These are phyloP conservation scores for Lagenorhynchus albirostris DNA, from an alignment of 2,113 vertebrate species.

Conservation along the genomic window DNA sequence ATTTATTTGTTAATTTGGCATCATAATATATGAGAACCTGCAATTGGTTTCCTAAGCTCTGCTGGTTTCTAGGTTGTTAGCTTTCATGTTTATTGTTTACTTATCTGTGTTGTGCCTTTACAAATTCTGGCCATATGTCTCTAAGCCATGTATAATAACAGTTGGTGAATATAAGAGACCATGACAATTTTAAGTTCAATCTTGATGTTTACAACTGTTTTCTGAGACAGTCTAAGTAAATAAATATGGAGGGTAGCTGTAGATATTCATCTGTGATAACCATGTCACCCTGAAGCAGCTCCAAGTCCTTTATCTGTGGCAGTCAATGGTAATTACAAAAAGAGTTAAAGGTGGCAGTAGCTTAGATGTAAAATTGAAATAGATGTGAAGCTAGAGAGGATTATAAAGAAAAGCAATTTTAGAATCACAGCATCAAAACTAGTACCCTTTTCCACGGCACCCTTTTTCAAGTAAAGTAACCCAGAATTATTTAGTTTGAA, in stretches of 20 bases:
- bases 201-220: background rate
- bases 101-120: background rate
- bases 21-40: background rate
- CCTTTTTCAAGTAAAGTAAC: background rate
- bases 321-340: background rate
- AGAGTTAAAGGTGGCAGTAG: background rate
- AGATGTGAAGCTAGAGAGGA: background rate
- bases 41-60: background rate
- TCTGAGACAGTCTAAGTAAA: background rate
- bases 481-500: conserved; percentile 2
- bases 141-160: background rate
- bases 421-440: background rate
- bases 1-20: background rate
- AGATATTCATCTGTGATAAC: background rate
- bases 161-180: background rate
- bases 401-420: background rate
- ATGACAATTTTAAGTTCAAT: background rate
- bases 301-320: background rate
- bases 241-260: background rate
- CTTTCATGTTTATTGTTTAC: background rate
- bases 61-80: background rate
- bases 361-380: background rate
- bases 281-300: background rate
- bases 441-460: background rate
- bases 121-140: background rate